Conservation (phyloP, 2,888 invertebrate species). For the Perizoma flavofasciatum region DNA sequence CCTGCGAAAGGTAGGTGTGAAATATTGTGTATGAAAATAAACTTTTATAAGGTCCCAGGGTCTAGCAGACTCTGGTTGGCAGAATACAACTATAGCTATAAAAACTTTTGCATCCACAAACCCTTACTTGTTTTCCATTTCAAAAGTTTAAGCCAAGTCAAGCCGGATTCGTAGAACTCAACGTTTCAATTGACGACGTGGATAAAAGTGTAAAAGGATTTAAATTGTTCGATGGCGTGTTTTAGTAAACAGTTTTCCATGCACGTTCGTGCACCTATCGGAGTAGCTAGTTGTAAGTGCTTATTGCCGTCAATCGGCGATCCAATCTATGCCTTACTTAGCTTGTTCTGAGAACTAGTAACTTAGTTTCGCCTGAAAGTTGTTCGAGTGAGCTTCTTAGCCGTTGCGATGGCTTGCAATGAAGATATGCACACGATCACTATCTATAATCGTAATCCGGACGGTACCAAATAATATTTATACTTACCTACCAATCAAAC, state of each 20-base stretch:
- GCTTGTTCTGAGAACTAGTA: slow-evolving; percentile 14
- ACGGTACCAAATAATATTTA: slow-evolving; percentile 61
- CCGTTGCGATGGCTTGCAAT: slow-evolving; percentile 37
- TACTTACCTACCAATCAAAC: too few relatives aligned
- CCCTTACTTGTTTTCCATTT: too few relatives aligned
- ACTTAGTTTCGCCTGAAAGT: slow-evolving; percentile 25
- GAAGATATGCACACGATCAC: slow-evolving; percentile 83
- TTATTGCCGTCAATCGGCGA: slow-evolving; percentile 57
- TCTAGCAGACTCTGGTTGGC: too few relatives aligned
- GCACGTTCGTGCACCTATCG: slow-evolving; percentile 61
- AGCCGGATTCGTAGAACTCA: slow-evolving; percentile 25
- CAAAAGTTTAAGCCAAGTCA: background rate
- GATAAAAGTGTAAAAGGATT: slow-evolving; percentile 51
- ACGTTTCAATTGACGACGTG: slow-evolving; percentile 58
- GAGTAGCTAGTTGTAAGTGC: slow-evolving; percentile 30
- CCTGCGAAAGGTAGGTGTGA: too few relatives aligned
- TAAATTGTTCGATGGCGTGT: slow-evolving; percentile 68
- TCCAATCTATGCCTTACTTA: slow-evolving; percentile 44
- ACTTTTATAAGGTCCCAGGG: too few relatives aligned
- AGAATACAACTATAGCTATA: too few relatives aligned
- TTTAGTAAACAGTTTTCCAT: slow-evolving; percentile 62
- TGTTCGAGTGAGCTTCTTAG: slow-evolving; percentile 21
- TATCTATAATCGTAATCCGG: slow-evolving; percentile 85
- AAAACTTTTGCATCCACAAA: too few relatives aligned
- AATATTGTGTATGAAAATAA: too few relatives aligned